Evolutionary conservation across 2,888 invertebrate species (phyloP), one percentile per base, ranked within the genome.

Genomic region (Rhopalosiphum nymphaeae): DNA sequence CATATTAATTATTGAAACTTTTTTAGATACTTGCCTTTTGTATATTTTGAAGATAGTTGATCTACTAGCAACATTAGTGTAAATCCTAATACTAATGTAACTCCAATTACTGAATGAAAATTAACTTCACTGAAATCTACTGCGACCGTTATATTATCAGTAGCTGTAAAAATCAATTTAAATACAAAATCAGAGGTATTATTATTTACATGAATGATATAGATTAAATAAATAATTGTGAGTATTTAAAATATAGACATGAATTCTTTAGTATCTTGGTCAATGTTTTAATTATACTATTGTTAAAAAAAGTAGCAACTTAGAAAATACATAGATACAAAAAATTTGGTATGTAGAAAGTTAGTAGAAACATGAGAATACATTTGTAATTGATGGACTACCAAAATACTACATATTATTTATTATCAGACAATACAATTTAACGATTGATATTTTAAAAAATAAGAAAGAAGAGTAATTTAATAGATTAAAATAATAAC

Each of bases 41-140:
- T 96, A 95, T 96, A 96, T 95, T 96, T 96, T 89, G 97, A 96
- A 49, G 97, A 97, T 95, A 97, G 96, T 96, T 99, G 99, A 96
- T 99, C 99, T 1, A 99, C 98, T 26, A 99, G 96, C 95, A 99
- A 96, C 99, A 99, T 99, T 96, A 99, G 98, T 78, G 99, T 97
- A 96, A 99, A 99, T 29, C 99, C 99, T 94, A 98, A 96, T 29
- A 99, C 98, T 94, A 99, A 96, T 46, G 99, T 98, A 95, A 99
- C 96, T 10, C 99, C 99, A 95, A 99, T 99, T 93, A 97, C 97
- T 7, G 97, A 97, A 96, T 98, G 98, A 61, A 98, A 96, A 95
- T 98, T 97, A 36, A 94, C 95, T n/a, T 94, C 85, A 46, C 91
- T 93, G 25, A 94, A 67, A 42, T 94, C 91, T 9, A 94, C 61